Evolutionary conservation across 2,888 invertebrate species (phyloP).

Genomic region (Hoplodrina blanda): DNA sequence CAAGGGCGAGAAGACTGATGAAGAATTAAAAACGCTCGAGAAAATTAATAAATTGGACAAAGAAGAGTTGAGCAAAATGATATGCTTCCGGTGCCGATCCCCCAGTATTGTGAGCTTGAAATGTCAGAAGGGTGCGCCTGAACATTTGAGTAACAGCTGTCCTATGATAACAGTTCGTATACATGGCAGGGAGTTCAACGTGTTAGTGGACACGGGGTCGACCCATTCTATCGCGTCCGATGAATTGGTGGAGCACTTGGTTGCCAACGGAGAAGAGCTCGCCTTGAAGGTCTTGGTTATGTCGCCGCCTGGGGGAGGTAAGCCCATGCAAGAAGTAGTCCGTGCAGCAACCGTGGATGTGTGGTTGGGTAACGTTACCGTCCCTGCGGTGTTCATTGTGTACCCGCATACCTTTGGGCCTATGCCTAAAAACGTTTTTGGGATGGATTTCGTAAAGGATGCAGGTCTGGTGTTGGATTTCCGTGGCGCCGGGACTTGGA

Average conservation of each 20-base stretch:
- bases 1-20: background rate
- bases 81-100: slow-evolving; percentile 27
- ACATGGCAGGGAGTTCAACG: slow-evolving; percentile 13
- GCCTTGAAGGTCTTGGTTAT: background rate
- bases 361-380: background rate
- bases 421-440: slow-evolving; percentile 5
- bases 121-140: slow-evolving; percentile 7
- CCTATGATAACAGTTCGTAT: slow-evolving; percentile 21
- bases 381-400: slow-evolving; percentile 9
- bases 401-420: background rate
- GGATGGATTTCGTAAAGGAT: slow-evolving; percentile 29
- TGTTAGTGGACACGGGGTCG: slow-evolving; percentile 29
- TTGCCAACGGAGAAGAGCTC: slow-evolving; percentile 7
- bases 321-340: background rate
- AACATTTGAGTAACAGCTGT: background rate
- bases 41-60: background rate
- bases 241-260: slow-evolving; percentile 6
- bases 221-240: slow-evolving; percentile 14
- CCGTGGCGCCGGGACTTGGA: slow-evolving; percentile 18
- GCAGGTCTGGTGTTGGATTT: slow-evolving; percentile 33
- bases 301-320: background rate
- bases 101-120: slow-evolving; percentile 4
- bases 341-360: slow-evolving; percentile 17
- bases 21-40: background rate
- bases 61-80: slow-evolving; percentile 3